These are phyloP conservation scores for Pelecanus crispus DNA, from an alignment of 2,113 vertebrate genomes.

Conservation along the genomic window DNA sequence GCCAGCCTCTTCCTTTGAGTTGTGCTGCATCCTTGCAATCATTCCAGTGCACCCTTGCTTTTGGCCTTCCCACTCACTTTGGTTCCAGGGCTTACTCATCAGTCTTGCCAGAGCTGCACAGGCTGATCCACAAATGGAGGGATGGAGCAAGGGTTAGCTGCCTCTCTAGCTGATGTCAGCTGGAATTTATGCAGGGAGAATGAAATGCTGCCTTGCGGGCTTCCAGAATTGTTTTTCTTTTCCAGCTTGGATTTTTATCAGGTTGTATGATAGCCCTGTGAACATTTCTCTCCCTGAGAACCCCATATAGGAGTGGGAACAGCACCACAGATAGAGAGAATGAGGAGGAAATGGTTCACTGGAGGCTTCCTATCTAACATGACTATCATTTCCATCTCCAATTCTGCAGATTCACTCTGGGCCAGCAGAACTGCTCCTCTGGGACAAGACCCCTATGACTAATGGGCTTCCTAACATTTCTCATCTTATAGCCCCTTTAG, in stretches of 20 bases:
- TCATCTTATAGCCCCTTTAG: neutral
- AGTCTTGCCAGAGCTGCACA: rapidly evolving
- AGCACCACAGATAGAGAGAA: neutral
- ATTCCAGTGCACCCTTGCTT: neutral
- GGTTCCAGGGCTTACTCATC: neutral
- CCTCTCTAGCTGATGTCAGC: neutral
- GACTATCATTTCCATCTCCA: neutral
- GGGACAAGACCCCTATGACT: neutral
- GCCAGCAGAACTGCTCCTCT: neutral
- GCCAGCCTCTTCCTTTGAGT: neutral
- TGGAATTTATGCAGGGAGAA: neutral
- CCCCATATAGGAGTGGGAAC: neutral
- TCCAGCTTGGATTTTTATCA: neutral
- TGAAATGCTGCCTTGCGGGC: neutral
- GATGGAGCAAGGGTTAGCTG: neutral
- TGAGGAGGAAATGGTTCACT: neutral
- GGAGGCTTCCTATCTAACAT: neutral
- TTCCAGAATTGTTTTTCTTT: neutral
- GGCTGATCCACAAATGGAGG: neutral
- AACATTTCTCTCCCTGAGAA: neutral
- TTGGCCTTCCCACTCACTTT: neutral
- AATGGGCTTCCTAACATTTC: neutral
- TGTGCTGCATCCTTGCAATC: rapidly evolving
- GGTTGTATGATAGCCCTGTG: neutral
- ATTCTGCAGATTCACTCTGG: neutral